phyloP scores from a whole-genome alignment of 2,888 invertebrate genomes.

The Pterostichus madidus region DNA sequence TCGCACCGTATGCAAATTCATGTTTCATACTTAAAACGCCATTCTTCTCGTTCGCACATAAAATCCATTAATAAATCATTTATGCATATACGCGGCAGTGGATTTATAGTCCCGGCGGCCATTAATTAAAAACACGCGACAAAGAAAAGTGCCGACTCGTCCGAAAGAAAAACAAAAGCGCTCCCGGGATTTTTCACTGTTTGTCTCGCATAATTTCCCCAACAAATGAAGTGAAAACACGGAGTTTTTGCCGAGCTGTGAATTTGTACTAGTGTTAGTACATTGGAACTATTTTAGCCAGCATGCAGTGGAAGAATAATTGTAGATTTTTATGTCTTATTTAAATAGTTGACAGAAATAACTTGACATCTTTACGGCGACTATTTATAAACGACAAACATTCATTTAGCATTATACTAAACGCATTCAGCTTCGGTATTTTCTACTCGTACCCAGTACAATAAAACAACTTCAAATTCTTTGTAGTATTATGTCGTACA shows the following conservation, averaged over 20 bases:
- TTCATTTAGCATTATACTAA: constrained; percentile 42
- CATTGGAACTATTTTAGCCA: too few species aligned
- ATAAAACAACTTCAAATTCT: constrained; percentile 17
- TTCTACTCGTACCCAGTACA: constrained; percentile 12
- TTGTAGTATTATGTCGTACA: not conserved
- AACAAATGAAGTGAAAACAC: constrained; percentile 15
- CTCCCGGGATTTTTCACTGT: constrained; percentile 7
- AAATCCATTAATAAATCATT: constrained; percentile 60
- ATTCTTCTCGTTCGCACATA: constrained; percentile 50
- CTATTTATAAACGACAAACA: constrained; percentile 38
- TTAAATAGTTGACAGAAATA: constrained; percentile 35
- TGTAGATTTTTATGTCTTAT: constrained; percentile 16
- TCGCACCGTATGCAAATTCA: constrained; percentile 49
- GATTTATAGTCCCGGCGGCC: constrained; percentile 30
- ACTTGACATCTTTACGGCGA: constrained; percentile 27
- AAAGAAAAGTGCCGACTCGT: constrained; percentile 11
- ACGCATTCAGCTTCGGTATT: constrained; percentile 17
- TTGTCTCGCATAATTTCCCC: not conserved
- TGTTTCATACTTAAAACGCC: not conserved
- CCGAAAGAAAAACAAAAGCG: constrained; percentile 27
- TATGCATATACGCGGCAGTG: constrained; percentile 56
- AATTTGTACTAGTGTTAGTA: too few species aligned
- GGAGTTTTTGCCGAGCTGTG: too few species aligned
- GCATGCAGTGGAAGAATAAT: constrained; percentile 1
- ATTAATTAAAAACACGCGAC: constrained; percentile 57